Percentiles rank a stretch among this genome's conserved stretches.
Evolutionary conservation across 2,113 vertebrate species (phyloP).

Genomic region (Melospiza georgiana): DNA sequence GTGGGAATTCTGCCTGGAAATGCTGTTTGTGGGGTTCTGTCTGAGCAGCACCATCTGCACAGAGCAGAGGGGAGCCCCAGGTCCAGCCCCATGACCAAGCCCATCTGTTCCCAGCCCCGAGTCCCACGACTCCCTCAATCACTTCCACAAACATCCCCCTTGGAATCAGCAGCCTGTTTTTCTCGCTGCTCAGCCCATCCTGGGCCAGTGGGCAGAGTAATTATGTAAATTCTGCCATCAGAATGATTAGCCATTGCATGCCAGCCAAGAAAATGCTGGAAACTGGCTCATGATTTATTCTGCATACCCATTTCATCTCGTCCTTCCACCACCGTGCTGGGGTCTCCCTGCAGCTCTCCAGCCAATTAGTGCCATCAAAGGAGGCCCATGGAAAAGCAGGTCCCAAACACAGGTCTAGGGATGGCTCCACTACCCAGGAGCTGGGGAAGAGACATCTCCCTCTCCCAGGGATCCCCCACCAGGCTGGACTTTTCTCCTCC

Average conservation of each 20-base stretch:
- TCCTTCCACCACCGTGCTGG: background rate
- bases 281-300: conserved; percentile 64
- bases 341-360: conserved; percentile 20
- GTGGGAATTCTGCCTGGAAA: background rate
- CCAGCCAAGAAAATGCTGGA: conserved; percentile 50
- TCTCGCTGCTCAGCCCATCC: background rate
- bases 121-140: conserved; percentile 2
- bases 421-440: fast-evolving
- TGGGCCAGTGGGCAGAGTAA: background rate
- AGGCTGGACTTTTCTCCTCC: background rate
- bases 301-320: background rate
- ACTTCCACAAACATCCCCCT: background rate
- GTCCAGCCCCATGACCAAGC: background rate
- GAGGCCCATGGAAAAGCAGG: background rate
- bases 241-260: conserved; percentile 43
- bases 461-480: background rate
- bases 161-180: background rate
- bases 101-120: background rate
- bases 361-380: conserved; percentile 15
- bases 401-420: background rate
- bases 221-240: conserved; percentile 58
- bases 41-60: background rate
- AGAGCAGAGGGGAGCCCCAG: background rate
- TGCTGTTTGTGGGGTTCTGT: fast-evolving
- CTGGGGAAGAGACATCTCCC: background rate